Evolutionary conservation across 1,140 invertebrate species (phyloP).

Genomic region (Lordiphosa collinella): DNA sequence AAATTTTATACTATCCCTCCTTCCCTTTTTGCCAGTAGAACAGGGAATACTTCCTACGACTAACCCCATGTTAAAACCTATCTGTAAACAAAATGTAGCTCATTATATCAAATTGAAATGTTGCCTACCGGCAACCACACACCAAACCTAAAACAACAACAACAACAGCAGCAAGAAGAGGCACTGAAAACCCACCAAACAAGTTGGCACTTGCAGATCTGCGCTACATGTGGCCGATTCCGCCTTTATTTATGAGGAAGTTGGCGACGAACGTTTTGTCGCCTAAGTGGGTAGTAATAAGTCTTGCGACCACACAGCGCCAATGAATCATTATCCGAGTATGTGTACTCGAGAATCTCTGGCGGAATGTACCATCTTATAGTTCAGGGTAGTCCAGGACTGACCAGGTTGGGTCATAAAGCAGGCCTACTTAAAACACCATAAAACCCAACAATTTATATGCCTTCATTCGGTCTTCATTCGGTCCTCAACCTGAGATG

Average conservation of each 20-base stretch:
- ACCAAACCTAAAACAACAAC: no score
- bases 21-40: no score
- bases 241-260: constrained; percentile 52
- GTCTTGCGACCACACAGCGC: constrained; percentile 67
- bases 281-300: constrained; percentile 71
- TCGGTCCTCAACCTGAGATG: constrained; percentile 6
- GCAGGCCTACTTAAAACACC: constrained; percentile 78
- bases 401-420: constrained; percentile 41
- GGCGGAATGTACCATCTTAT: no score
- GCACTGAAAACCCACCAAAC: constrained; percentile 39
- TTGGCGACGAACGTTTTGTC: constrained; percentile 63
- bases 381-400: no score
- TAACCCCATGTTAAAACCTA: no score
- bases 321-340: constrained; percentile 55
- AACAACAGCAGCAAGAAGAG: constrained; percentile 1
- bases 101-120: no score
- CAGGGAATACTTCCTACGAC: no score
- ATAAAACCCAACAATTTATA: constrained; percentile 79
- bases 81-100: no score
- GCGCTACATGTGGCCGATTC: not conserved
- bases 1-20: no score
- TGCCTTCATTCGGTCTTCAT: constrained; percentile 38
- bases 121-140: constrained; percentile 13
- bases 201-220: constrained; percentile 45
- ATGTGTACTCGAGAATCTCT: not conserved